These are phyloP conservation scores for Drosophila burlai DNA, from an alignment of 1,140 invertebrate genomes.

Conservation along the genomic window DNA sequence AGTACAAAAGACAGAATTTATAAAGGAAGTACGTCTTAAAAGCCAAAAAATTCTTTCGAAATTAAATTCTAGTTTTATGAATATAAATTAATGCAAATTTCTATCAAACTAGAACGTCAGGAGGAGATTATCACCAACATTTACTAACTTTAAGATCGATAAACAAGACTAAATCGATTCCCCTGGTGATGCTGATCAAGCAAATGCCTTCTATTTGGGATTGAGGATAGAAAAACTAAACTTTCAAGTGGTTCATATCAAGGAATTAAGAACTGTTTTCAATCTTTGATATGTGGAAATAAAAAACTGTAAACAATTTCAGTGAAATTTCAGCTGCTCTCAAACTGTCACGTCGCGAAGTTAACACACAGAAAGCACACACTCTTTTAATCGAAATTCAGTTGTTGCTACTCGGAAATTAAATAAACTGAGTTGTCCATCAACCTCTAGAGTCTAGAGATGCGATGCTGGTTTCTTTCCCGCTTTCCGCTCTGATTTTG, in stretches of 20 bases:
- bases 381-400: conserved; percentile 36
- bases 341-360: conserved; percentile 24
- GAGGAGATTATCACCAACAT: no score
- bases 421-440: conserved; percentile 72
- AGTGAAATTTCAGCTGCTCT: conserved; percentile 8
- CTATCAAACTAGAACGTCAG: no score
- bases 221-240: not conserved
- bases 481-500: conserved; percentile 7
- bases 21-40: no score
- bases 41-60: no score
- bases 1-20: no score
- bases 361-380: conserved; percentile 17
- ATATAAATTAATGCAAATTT: no score
- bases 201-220: not conserved
- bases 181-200: no score
- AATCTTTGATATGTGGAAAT: not conserved
- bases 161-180: no score
- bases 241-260: not conserved
- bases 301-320: not conserved
- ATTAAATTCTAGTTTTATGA: no score
- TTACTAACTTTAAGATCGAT: no score
- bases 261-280: not conserved
- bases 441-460: conserved; percentile 31
- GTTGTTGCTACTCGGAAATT: conserved; percentile 55
- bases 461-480: conserved; percentile 15